Base-by-base conservation (phyloP, 1,140 invertebrate species). In the Centruroides sculpturatus region DNA sequence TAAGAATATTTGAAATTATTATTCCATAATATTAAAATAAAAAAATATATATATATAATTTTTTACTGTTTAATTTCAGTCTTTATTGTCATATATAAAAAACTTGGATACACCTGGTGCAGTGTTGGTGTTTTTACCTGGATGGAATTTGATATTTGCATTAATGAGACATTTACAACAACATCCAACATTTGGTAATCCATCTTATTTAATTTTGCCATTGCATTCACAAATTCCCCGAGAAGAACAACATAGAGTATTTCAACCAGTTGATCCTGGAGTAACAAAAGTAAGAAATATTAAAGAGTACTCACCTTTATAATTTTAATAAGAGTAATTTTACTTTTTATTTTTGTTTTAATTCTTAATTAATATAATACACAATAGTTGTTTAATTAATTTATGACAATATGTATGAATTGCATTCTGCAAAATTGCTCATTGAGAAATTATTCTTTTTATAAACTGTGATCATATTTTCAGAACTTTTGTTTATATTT, bases 81-180 rank as follows among this genome's bases (percentile, higher is more conserved):
- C 84, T 0, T 70, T 97, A 0, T 73, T 96, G 4, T 70, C 76
- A 12, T 84, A 94, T 68, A 89, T 96, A 50, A 83, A 83, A 64
- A 72, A 73, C 0, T 79, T 88, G 57, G 76, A 81, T 48, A 78
- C 84, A 23, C 81, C 83, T 3, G 93, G 92, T 1, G 91, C 93
- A 1, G 84, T 97, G 5, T 73, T 98, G 0, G 78, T 97, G 3
- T 98, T 98, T 72, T 74, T 98, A 0, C 92, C 92, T 7, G 93
- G 93, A 0, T 95, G 91, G 91, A 93, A 91, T 74, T 72, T 95
- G 0, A 97, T 97, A 61, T 95, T 94, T 74, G 85, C 89, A 0
- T 73, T 97, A 6, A 85, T 94, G 83, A 86, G 86, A 71, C 84
- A 88, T 70, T 75, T 97, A 8, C 83, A 84, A 65, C 81, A 83